Evolutionary conservation across 1,140 invertebrate species (phyloP), one percentile per base, ranked within the genome.

Genomic region (Phymastichus coffea): DNA sequence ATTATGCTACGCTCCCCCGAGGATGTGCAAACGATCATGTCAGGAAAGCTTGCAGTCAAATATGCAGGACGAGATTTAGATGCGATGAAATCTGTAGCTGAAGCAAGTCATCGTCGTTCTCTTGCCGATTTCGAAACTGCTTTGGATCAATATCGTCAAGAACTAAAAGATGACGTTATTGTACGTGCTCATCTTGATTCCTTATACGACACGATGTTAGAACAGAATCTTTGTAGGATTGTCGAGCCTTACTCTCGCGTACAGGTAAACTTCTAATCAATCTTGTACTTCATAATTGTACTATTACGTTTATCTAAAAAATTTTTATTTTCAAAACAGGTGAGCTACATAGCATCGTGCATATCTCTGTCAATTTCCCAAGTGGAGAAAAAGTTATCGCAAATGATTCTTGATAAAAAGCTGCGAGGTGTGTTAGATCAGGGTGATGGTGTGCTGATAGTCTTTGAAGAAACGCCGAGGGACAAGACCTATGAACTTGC

Each of bases 361-460:
- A 98, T 98, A 80, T 89, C 94, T 71, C 81, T 98, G 40, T 88
- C 91, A 9, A 87, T 93, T 80, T 84, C 90, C 47, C 88, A 91
- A 81, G 96, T 99, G 41, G 98, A 99, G 77, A 97, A 97, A 80
- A 99, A 99, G 81, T 80, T 99, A 15, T 98, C 97, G 22, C 97
- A 99, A 79, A 99, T 99, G 98, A 99, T 99, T 74, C 81, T 99
- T 70, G 98, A 99, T 78, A 95, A 97, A 66, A 99, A 99, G 78
- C 88, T 99, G 64, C 86, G 89, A 81, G 95, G 97, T 17, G 98
- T 98, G 66, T 82, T 99, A 44, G 97, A 99, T 83, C 98, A 99
- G 83, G 97, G 95, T 48, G 93, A 95, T 80, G 97, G 92, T 61
- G 94, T 99, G 12, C 81, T 99, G 25, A 95, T 99, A 66, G 93